These are phyloP conservation scores for Pseudotriccus pelzelni DNA, from an alignment of 2,797 vertebrate genomes.

Conservation along the genomic window DNA sequence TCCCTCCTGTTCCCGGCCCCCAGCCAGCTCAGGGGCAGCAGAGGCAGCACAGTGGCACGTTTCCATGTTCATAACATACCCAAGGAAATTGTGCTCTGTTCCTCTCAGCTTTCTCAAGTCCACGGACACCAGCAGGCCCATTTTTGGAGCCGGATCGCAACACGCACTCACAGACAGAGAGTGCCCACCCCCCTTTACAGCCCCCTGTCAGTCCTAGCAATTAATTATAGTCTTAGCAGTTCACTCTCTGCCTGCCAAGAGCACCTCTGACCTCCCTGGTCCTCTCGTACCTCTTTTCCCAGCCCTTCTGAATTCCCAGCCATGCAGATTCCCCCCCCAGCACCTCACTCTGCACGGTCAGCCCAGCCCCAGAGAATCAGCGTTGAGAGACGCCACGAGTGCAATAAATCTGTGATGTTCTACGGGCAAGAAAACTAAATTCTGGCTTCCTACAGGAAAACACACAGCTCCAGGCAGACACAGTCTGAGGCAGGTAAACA, in stretches of 20 bases:
- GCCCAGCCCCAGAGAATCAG: fast-evolving
- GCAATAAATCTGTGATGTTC: fast-evolving
- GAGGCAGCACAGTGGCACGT: not conserved
- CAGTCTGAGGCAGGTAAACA: not conserved
- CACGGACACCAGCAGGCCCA: too few species aligned
- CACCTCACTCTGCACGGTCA: not conserved
- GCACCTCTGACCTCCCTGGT: not conserved
- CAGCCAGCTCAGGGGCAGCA: not conserved
- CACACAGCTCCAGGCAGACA: fast-evolving
- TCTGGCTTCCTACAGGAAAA: not conserved
- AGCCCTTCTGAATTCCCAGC: not conserved
- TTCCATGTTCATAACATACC: not conserved
- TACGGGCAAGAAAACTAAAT: not conserved
- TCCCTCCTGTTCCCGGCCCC: not conserved
- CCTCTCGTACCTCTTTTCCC: not conserved
- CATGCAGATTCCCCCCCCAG: not conserved
- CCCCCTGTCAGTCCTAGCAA: not conserved
- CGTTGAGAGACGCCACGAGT: not conserved
- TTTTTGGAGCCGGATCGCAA: not conserved
- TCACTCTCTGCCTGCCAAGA: not conserved
- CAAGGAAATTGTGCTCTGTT: not conserved
- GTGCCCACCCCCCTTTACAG: not conserved
- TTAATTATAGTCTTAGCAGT: not conserved
- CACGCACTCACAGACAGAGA: not conserved
- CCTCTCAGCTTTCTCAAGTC: not conserved